Evolutionary conservation across 2,888 invertebrate species (phyloP).

Genomic region (Drosophila phalerata): DNA sequence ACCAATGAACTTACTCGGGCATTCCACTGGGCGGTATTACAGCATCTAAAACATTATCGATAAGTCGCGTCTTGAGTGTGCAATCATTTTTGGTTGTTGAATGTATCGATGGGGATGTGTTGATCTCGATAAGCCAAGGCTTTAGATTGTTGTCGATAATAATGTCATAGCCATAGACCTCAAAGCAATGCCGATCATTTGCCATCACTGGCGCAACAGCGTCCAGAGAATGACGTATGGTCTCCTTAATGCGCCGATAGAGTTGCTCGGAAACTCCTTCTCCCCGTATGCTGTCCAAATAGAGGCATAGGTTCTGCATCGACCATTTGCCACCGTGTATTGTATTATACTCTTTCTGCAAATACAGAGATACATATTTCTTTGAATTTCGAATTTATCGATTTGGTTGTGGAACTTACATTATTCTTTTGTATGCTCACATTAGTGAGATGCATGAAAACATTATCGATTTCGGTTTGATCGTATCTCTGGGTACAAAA

Average conservation of each 20-base stretch:
- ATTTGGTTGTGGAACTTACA: constrained; percentile 54
- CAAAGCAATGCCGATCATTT: constrained; percentile 92
- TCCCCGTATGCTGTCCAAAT: constrained; percentile 95
- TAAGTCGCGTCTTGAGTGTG: constrained; percentile 96
- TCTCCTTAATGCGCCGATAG: constrained; percentile 95
- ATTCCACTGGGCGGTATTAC: constrained; percentile 95
- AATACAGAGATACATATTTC: background rate
- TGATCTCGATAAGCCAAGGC: constrained; percentile 97
- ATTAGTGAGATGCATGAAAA: constrained; percentile 98
- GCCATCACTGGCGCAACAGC: constrained; percentile 97
- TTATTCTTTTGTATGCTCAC: constrained; percentile 99
- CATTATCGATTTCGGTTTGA: constrained; percentile 94
- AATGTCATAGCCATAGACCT: constrained; percentile 96
- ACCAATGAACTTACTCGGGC: constrained; percentile 88
- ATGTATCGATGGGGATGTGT: constrained; percentile 97
- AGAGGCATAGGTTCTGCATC: constrained; percentile 94
- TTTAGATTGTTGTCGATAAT: constrained; percentile 97
- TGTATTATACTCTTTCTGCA: constrained; percentile 93
- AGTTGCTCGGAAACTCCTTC: constrained; percentile 94
- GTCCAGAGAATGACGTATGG: constrained; percentile 96
- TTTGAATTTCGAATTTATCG: background rate
- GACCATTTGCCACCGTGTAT: constrained; percentile 98
- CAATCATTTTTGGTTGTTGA: constrained; percentile 97
- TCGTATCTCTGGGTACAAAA: constrained; percentile 99
- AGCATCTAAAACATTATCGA: constrained; percentile 96